A percentile compares a stretch with the other conserved stretches of the same genome.
phyloP scores from a whole-genome alignment of 2,888 invertebrate genomes.

The Scaptomyza polygonia region DNA sequence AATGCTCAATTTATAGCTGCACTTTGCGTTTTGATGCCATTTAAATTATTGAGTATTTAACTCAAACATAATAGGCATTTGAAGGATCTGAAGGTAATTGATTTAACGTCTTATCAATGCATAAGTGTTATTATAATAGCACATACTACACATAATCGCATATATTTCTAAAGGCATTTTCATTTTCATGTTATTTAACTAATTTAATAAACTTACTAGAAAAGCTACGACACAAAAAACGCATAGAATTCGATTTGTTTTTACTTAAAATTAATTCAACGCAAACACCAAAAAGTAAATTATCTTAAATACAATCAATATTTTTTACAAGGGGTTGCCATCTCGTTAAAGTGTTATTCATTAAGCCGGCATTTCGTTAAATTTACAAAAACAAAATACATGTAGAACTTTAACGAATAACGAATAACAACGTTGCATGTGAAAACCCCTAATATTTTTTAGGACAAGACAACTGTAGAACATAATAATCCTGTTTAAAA shows the following conservation, averaged over 20 bases:
- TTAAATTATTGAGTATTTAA: constrained; percentile 43
- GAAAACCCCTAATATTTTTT: too few relatives aligned
- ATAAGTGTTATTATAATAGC: not conserved
- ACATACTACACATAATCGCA: not conserved
- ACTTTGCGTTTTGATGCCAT: constrained; percentile 40
- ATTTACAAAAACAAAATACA: too few relatives aligned
- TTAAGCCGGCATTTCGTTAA: too few relatives aligned
- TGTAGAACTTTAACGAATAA: too few relatives aligned
- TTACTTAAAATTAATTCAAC: too few relatives aligned
- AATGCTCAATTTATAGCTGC: constrained; percentile 40
- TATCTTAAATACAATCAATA: too few relatives aligned
- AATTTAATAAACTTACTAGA: not conserved
- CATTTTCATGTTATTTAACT: too few relatives aligned
- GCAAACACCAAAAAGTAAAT: too few relatives aligned
- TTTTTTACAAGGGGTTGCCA: too few relatives aligned
- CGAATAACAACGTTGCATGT: too few relatives aligned
- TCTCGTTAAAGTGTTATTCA: too few relatives aligned
- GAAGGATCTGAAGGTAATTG: constrained; percentile 9
- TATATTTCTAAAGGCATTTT: not conserved
- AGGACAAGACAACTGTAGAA: not conserved
- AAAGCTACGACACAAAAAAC: not conserved
- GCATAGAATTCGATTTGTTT: not conserved
- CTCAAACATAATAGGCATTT: constrained; percentile 6
- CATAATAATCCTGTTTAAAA: not conserved
- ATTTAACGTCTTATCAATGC: constrained; percentile 14